Evolutionary conservation across 1,140 invertebrate species (phyloP), one percentile per base, ranked within the genome.

Genomic region (Cherax quadricarinatus): DNA sequence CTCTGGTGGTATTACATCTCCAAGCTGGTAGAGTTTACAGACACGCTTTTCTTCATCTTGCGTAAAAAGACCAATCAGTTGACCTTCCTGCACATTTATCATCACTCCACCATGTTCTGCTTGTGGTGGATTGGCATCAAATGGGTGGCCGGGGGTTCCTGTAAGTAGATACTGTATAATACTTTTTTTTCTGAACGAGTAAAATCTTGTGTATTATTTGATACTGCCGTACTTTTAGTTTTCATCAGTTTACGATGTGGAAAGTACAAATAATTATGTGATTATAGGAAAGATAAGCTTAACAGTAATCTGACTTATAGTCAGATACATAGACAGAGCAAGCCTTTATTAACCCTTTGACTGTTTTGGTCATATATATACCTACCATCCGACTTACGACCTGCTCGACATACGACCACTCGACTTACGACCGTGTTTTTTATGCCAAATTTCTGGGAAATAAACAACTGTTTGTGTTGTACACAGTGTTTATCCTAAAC

Each of bases 1-100:
- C 96, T 99, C 24, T 99, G 98, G 98, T 99, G 98, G 98, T 99
- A 99, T 95, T 99, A 98, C 95, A 97, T 99, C 94, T 99, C 98
- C 51, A 99, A 99, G 95, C 96, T 98, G 48, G 95, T 99, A 48
- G 98, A 99, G 95, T 98, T 99, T 95, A 96, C 97, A 93, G 98
- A 99, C 95, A 99, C 98, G 0, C 96, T 98, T 93, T 98, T 98
- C 96, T 98, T 98, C 94, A 98, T 98, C 89, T 94, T 98, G 57
- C 96, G 98, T 62, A 98, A 98, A 95, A 98, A 98, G 94, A 96
- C 97, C 89, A 97, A 97, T 92, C 98, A 98, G 95, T 95, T 99
- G 85, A 98, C 97, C 16, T 98, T 98, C 95, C 96, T 99, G 5
- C 98, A 99, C 93, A 97, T 98, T 0, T 98, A 98, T 94, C 98